Percentiles rank a stretch among this genome's conserved stretches.
Evolutionary conservation across 2,888 invertebrate genomes (phyloP).

Genomic region (Caenorhabditis doughertyi): DNA sequence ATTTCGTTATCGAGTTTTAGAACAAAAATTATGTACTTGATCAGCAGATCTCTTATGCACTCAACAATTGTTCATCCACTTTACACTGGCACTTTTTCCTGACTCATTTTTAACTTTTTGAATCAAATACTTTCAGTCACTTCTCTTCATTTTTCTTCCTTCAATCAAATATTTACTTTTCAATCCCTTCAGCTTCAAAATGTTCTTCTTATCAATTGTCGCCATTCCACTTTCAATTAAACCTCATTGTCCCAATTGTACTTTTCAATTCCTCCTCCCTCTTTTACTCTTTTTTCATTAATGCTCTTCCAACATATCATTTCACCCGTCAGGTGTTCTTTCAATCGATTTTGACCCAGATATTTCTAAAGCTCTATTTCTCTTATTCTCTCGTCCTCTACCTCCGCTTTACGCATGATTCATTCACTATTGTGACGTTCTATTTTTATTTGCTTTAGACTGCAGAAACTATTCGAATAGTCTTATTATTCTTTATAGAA

Average conservation of each 20-base stretch:
- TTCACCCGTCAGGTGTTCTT: slow-evolving; percentile 53
- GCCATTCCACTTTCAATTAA: slow-evolving; percentile 33
- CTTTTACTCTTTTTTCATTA: slow-evolving; percentile 3
- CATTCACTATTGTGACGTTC: slow-evolving; percentile 35
- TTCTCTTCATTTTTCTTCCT: neutral
- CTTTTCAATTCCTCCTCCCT: neutral
- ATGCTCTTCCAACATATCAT: slow-evolving; percentile 8
- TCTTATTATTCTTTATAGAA: slow-evolving; percentile 3
- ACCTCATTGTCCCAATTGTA: slow-evolving; percentile 29
- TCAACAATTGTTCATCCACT: neutral
- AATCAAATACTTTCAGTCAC: neutral
- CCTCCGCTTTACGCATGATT: slow-evolving; percentile 30
- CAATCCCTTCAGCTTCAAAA: slow-evolving; percentile 37
- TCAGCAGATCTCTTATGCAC: neutral
- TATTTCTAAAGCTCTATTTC: slow-evolving; percentile 34
- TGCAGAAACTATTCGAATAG: neutral
- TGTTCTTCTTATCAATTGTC: slow-evolving; percentile 42
- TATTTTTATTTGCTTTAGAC: slow-evolving; percentile 37
- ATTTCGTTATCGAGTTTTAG: too few species aligned
- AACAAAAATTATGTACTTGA: too few species aligned
- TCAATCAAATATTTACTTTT: slow-evolving; percentile 36
- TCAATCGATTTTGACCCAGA: slow-evolving; percentile 44
- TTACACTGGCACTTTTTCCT: neutral
- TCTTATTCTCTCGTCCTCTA: slow-evolving; percentile 28
- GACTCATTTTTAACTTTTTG: slow-evolving; percentile 4